phyloP scores from a whole-genome alignment of 2,113 vertebrate species.

The Typhlomys cinereus region DNA sequence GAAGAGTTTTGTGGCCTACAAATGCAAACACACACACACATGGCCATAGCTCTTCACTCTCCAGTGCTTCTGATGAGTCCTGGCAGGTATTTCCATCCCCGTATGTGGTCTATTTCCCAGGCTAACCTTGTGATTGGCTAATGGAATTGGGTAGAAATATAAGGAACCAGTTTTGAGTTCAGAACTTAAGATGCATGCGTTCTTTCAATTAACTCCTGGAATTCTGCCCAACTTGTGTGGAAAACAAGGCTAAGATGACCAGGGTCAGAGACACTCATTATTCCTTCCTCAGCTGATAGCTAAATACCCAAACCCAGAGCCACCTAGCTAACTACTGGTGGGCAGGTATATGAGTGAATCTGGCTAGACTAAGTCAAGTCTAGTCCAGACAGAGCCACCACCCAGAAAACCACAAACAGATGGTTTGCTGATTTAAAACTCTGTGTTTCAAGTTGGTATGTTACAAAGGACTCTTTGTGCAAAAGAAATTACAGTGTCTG shows the following conservation, averaged over 20 bases:
- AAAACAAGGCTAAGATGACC: not conserved
- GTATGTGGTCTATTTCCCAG: not conserved
- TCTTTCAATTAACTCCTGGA: not conserved
- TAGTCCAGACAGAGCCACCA: not conserved
- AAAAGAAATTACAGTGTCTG: not conserved
- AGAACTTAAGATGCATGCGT: not conserved
- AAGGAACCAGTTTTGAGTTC: not conserved
- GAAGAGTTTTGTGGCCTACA: not conserved
- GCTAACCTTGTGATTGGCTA: not conserved
- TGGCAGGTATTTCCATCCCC: not conserved
- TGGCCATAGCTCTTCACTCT: not conserved
- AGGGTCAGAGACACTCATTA: not conserved
- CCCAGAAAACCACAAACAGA: not conserved
- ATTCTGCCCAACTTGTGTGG: not conserved
- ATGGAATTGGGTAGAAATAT: not conserved
- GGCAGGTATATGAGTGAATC: not conserved
- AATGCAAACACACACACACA: not conserved
- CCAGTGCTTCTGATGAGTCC: not conserved
- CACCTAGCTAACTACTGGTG: not conserved
- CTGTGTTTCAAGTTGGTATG: not conserved
- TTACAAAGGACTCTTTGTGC: not conserved
- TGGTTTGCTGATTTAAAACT: constrained; percentile 30
- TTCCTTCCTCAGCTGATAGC: not conserved
- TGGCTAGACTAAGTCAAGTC: not conserved
- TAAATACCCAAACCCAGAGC: not conserved